phyloP scores from a whole-genome alignment of 2,797 vertebrate species.

The Hemibagrus guttatus region DNA sequence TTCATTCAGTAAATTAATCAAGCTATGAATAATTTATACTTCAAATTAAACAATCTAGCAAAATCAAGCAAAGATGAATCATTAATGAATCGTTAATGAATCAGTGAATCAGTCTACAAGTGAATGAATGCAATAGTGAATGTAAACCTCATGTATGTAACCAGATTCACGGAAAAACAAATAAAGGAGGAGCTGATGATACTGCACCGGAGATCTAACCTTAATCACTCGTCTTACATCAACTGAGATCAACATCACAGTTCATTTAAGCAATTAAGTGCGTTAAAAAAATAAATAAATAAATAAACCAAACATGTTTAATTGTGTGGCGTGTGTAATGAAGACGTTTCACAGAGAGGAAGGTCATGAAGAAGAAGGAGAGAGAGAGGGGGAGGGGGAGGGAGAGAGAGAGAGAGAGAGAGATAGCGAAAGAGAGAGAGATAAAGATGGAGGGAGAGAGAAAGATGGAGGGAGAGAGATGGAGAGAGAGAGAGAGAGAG shows the following conservation, averaged over 20 bases:
- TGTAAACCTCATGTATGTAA: neutral
- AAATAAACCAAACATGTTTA: neutral
- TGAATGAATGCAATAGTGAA: too few relatives aligned
- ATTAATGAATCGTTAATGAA: neutral
- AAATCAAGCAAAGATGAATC: neutral
- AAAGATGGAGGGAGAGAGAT: neutral
- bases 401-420: neutral
- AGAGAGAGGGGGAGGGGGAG: too few relatives aligned
- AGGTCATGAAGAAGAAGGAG: too few relatives aligned
- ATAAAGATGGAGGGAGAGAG: neutral
- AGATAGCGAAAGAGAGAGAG: neutral
- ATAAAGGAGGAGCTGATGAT: neutral
- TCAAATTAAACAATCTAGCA: neutral
- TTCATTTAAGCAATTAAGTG: neutral
- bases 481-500: neutral
- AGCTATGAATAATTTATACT: constrained; percentile 39
- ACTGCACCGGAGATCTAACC: neutral
- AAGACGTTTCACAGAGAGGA: neutral
- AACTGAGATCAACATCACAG: neutral
- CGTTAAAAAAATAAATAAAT: neutral
- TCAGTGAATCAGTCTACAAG: neutral
- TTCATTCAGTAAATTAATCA: neutral
- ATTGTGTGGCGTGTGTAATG: neutral
- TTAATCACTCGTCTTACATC: neutral
- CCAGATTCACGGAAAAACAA: neutral